Evolutionary conservation across 2,797 vertebrate genomes (phyloP).

Genomic region (Sus cebifrons): DNA sequence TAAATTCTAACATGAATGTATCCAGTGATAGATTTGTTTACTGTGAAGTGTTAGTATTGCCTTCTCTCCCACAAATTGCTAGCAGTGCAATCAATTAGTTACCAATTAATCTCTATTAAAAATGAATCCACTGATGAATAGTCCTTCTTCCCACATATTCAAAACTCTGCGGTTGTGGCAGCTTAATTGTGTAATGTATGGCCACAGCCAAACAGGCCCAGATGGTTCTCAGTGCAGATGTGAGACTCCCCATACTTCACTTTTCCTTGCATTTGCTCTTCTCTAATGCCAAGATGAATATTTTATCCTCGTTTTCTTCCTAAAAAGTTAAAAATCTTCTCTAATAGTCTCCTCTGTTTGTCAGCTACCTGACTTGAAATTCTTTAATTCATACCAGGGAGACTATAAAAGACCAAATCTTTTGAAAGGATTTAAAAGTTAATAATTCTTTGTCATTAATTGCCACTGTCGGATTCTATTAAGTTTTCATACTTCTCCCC

Average conservation of each 20-base stretch:
- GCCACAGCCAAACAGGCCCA: constrained; percentile 54
- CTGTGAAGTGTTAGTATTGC: neutral
- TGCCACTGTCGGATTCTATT: constrained; percentile 83
- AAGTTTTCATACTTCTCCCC: constrained; percentile 82
- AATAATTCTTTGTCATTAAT: constrained; percentile 80
- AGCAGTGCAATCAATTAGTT: constrained; percentile 66
- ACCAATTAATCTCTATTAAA: constrained; percentile 63
- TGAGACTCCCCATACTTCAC: neutral
- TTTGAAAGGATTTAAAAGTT: constrained; percentile 67
- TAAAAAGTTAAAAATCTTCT: neutral
- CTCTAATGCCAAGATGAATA: constrained; percentile 56
- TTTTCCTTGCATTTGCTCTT: constrained; percentile 44
- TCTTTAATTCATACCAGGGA: constrained; percentile 52
- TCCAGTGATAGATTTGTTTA: constrained; percentile 7
- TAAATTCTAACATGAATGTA: constrained; percentile 11
- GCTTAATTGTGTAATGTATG: constrained; percentile 50
- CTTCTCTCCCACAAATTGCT: neutral
- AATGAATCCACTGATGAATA: constrained; percentile 29
- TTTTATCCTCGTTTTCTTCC: constrained; percentile 1
- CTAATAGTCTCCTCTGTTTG: neutral
- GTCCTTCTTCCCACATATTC: neutral
- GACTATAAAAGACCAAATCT: constrained; percentile 1
- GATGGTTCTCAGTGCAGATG: constrained; percentile 55
- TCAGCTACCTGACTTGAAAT: constrained; percentile 74
- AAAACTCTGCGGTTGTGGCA: neutral